Evolutionary conservation across 2,797 vertebrate genomes (phyloP), one percentile per base, ranked within the genome.

Genomic region (Poecilia velifera): DNA sequence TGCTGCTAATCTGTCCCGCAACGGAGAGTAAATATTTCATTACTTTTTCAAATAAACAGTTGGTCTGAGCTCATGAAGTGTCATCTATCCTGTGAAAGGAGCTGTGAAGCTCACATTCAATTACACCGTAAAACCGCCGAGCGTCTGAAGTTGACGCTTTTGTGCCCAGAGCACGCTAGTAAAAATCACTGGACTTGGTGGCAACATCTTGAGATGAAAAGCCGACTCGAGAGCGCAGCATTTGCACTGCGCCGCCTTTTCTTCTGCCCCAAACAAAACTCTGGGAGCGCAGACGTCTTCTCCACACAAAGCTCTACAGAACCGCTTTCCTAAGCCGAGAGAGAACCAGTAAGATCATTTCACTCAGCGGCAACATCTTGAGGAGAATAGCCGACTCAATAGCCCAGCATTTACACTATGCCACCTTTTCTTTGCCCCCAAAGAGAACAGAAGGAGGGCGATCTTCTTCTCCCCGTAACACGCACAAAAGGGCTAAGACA

Each of bases 1-100:
- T 96, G 96, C 96, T 94, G 95, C 97, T 99, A 99, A 99, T 99
- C 98, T 98, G 97, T 96, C 96, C 96, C 92, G 97, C 97, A 97
- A 97, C 95, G 97, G 97, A 97, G 97, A 97, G 98, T 99, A 99
- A 99, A 99, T 99, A 99, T 99, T 99, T 98, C 97, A 99, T 99
- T 97, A 98, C 97, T 97, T 98, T 98, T 98, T 97, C 97, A 98
- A 98, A 98, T 97, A 99, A 99, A 99, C 97, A 98, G 97, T 97
- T 86, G 95, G 97, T 96, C 96, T 96, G 98, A 97, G 96, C 96
- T 96, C 95, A 95, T 98, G 96, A 97, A 99, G 97, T 97, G 97
- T 96, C 96, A 97, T 97, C 96, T 95, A 95, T 95, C 94, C 95
- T 41, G 85, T 92, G 93, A 91, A 94, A 92, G 92, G 90, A 91